These are phyloP conservation scores for Rhinichthys osculus DNA, from an alignment of 2,797 vertebrate species.

Conservation along the genomic window DNA sequence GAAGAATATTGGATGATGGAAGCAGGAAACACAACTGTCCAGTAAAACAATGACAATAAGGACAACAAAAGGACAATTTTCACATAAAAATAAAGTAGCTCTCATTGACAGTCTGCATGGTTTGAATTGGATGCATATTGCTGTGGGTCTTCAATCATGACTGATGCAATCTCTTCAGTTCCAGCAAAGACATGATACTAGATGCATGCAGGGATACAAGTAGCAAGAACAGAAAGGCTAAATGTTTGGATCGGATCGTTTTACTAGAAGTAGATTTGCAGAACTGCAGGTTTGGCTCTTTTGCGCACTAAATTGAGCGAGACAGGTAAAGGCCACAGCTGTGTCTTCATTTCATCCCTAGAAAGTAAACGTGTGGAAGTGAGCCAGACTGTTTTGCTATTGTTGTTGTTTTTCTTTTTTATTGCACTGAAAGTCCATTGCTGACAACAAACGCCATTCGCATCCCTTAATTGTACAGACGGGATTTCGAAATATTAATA, in stretches of 20 bases:
- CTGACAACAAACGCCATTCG: conserved; percentile 47
- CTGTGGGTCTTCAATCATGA: conserved; percentile 47
- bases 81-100: conserved; percentile 40
- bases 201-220: conserved; percentile 56
- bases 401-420: conserved; percentile 41
- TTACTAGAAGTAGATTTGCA: not conserved
- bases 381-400: conserved; percentile 29
- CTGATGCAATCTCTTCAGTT: conserved; percentile 47
- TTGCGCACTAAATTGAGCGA: not conserved
- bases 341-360: conserved; percentile 46
- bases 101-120: not conserved
- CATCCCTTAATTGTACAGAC: conserved; percentile 42
- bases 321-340: conserved; percentile 30
- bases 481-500: conserved; percentile 52
- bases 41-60: conserved; percentile 28
- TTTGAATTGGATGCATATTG: conserved; percentile 44
- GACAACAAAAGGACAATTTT: conserved; percentile 34
- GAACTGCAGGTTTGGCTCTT: conserved; percentile 24
- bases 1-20: conserved; percentile 42
- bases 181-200: conserved; percentile 50
- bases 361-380: conserved; percentile 41
- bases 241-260: conserved; percentile 28
- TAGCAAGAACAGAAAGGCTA: conserved; percentile 37
- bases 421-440: conserved; percentile 56
- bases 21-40: conserved; percentile 38